Evolutionary conservation across 2,888 invertebrate species (phyloP), one percentile per base, ranked within the genome.

Genomic region (Salticus scenicus): DNA sequence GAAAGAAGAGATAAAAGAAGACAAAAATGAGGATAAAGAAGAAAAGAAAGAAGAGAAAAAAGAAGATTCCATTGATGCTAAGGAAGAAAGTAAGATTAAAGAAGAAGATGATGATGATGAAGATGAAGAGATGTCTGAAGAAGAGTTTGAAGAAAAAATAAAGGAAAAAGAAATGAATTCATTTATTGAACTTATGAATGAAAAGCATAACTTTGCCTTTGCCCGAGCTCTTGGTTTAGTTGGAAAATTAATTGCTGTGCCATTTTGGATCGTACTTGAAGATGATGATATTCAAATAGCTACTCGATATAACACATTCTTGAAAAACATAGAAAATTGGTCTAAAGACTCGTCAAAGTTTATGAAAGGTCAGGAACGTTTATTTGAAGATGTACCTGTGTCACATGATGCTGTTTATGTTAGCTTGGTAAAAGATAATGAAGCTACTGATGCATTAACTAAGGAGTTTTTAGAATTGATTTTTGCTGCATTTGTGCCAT

Each of bases 391-490:
- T 76, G 80, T 86, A 12, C 86, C 80, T 12, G 80, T 86, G 5
- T 86, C 86, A 30, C 86, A 80, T 80, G 86, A 86, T 86, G 86
- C 86, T 67, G 86, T 86, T 0, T 86, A 86, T 80, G 76, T 76
- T 12, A 86, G 86, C 41, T 72, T 86, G 20, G 66, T 86, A n/a
- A 86, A 80, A 69, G 76, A 80, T 76, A 80, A 86, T 76, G 86
- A 86, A 57, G 12, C 80, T 37, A 57, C 17, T 76, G 86, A 86
- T 80, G 76, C 51, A 20, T 72, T 80, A 42, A 86, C 86, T 7
- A 86, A 86, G 57, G 80, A 86, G 42, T 14, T 86, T 5, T 30
- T 86, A 14, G 86, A 86, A 42, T n/a, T 86, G 10, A 30, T 86
- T 24, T 86, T 86, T 66, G 80, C 86, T 33, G 79, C 86, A 14